Evolutionary conservation across 2,797 vertebrate species (phyloP).

Genomic region (Poecile montanus): DNA sequence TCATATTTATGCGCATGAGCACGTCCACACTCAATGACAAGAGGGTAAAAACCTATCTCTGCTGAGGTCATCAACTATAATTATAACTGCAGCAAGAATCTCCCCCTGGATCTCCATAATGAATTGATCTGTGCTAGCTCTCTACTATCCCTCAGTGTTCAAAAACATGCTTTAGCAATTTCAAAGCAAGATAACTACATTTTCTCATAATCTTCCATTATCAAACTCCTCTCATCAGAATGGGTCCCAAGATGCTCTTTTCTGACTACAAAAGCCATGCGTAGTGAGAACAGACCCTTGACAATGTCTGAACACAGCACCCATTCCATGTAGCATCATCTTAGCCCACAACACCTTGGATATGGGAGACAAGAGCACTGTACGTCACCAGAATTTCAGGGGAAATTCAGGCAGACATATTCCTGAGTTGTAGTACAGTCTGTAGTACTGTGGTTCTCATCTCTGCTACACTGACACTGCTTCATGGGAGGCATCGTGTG

Average conservation of each 20-base stretch:
- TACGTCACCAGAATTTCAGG: not conserved
- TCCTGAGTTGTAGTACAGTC: not conserved
- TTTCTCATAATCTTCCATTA: not conserved
- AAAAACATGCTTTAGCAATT: not conserved
- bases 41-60: not conserved
- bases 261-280: not conserved
- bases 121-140: not conserved
- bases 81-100: not conserved
- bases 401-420: not conserved
- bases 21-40: not conserved
- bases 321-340: not conserved
- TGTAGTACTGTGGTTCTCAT: not conserved
- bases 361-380: not conserved
- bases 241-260: not conserved
- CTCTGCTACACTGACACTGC: not conserved
- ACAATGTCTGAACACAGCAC: not conserved
- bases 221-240: not conserved
- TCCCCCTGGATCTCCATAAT: not conserved
- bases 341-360: not conserved
- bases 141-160: not conserved
- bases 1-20: not conserved
- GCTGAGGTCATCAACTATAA: not conserved
- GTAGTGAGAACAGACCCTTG: fast-evolving
- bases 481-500: fast-evolving
- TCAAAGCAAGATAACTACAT: not conserved